phyloP scores from a whole-genome alignment of 2,888 invertebrate genomes.

The Labia minor region DNA sequence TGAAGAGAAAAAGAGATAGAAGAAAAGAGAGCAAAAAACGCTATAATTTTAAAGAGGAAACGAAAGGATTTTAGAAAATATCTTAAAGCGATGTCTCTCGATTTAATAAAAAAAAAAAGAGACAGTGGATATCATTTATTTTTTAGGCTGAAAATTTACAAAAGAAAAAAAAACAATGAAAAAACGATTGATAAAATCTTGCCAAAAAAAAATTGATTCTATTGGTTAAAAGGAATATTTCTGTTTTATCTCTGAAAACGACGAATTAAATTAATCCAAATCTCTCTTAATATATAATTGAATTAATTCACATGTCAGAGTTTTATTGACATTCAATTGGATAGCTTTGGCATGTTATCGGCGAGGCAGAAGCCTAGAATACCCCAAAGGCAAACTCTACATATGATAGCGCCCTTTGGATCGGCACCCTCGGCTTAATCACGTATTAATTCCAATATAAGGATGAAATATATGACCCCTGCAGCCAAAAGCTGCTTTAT shows the following conservation, averaged over 20 bases:
- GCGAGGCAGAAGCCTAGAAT: background rate
- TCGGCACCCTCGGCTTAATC: background rate
- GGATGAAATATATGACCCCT: background rate
- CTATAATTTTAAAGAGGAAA: constrained; percentile 17
- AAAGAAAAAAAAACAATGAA: background rate
- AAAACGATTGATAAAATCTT: background rate
- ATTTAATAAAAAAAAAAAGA: background rate
- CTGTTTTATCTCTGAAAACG: background rate
- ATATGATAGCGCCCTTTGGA: background rate
- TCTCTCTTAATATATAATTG: constrained; percentile 13
- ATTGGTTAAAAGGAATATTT: background rate
- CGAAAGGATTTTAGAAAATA: background rate
- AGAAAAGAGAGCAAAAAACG: constrained; percentile 9
- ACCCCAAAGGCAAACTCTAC: background rate
- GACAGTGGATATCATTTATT: too few species aligned
- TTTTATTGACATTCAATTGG: constrained; percentile 5
- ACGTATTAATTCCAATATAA: background rate
- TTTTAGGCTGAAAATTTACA: too few species aligned
- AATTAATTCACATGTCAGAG: constrained; percentile 6
- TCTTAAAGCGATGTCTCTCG: constrained; percentile 14
- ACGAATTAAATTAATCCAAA: constrained; percentile 4
- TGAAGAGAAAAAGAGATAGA: constrained; percentile 3
- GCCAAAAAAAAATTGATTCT: background rate
- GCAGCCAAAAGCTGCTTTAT: background rate
- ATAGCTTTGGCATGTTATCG: constrained; percentile 2